Percentiles rank a stretch among this genome's conserved stretches.
Evolutionary conservation across 2,113 vertebrate genomes (phyloP).

Genomic region (Phocoena sinus): DNA sequence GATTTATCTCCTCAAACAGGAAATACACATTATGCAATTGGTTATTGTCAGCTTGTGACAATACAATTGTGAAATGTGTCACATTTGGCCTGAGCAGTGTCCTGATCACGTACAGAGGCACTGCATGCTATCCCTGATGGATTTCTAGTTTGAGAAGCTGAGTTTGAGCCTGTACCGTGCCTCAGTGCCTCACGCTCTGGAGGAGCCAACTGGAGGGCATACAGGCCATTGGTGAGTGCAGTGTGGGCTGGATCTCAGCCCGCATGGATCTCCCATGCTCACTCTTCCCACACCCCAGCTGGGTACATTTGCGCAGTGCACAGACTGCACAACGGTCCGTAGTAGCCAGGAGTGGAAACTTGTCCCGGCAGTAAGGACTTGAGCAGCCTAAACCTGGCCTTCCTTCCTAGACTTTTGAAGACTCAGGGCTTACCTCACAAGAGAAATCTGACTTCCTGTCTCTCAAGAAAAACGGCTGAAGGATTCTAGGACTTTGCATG

Average conservation of each 20-base stretch:
- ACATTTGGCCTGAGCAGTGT: neutral
- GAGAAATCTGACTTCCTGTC: neutral
- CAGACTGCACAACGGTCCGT: neutral
- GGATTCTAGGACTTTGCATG: neutral
- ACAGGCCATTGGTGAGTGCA: neutral
- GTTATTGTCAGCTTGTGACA: neutral
- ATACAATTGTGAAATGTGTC: neutral
- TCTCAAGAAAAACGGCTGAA: neutral
- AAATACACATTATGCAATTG: neutral
- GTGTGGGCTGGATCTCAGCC: neutral
- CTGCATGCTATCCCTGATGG: rapidly evolving
- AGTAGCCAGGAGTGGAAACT: neutral
- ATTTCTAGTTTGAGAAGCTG: neutral
- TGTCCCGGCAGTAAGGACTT: too few relatives aligned
- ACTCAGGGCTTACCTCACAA: neutral
- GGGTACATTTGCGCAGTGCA: neutral
- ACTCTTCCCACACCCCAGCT: neutral
- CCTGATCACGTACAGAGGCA: neutral
- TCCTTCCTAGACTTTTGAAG: neutral
- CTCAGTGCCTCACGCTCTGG: neutral
- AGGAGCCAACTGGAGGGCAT: neutral
- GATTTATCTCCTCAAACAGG: neutral
- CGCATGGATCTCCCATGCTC: neutral
- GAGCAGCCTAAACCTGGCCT: neutral
- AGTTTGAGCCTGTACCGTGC: neutral